Evolutionary conservation across 2,113 vertebrate species (phyloP), one percentile per base, ranked within the genome.

Genomic region (Scatophagus argus): DNA sequence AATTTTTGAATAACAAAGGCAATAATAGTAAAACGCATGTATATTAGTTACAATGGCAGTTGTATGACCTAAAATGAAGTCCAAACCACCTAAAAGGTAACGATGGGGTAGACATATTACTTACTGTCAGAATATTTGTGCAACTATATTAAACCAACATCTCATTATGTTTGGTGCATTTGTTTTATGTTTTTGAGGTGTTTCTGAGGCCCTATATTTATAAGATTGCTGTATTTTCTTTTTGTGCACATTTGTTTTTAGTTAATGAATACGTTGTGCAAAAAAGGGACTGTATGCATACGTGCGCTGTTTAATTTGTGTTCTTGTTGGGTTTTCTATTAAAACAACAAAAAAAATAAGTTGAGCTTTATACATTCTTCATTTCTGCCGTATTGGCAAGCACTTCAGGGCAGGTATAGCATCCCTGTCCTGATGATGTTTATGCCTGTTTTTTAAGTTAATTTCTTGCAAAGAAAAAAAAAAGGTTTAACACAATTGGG

Each of bases 21-120:
- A 95, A 94, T 93, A 94, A 92, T 91, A 92, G 89, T 88, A 52
- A 89, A 90, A 87, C 54, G 93, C 94, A 95, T 94, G 95, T 93
- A 66, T 89, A 83, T 90, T 93, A 90, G 91, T 92, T 85, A 56
- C 81, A 81, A 83, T 86, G 86, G 81, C 88, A 87, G 82, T 71
- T 67, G 79, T 87, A 69, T 70, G 60, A 78, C 61, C 63, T 82
- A 74, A 86, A 83, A 77, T 75, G 76, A 87, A 77, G 72, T 85
- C 55, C 83, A 83, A 36, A 74, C 51, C 69, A 70, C 85, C 59
- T 55, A 39, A 77, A 79, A 81, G 81, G 67, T 73, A 62, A 74
- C 82, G 77, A 74, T 72, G 67, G 77, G 60, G 58, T 74, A 67
- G 72, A 88, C 61, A 59, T 71, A 54, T 89, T 66, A 79, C 49